Evolutionary conservation across 1,140 invertebrate genomes (phyloP).

Genomic region (Elysia chlorotica): DNA sequence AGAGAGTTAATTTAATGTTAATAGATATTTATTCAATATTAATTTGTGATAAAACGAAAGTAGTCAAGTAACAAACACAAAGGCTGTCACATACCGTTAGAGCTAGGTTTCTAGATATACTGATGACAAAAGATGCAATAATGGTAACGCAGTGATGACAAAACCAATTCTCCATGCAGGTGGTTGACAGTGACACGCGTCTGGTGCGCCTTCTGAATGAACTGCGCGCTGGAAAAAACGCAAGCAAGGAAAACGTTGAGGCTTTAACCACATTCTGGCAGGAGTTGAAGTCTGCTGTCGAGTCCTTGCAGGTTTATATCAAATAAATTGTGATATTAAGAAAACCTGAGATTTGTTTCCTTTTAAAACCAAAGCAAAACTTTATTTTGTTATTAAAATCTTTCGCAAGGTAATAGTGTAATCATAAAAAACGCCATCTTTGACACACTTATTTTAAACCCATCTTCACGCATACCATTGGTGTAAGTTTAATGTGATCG

Average conservation of each 20-base stretch:
- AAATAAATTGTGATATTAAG: too few species aligned
- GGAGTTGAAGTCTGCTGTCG: constrained; percentile 43
- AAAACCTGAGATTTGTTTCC: too few species aligned
- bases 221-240: constrained; percentile 33
- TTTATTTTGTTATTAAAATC: too few species aligned
- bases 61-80: background rate
- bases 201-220: constrained; percentile 49
- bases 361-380: too few species aligned
- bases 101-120: background rate
- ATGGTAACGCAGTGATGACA: too few species aligned
- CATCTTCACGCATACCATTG: too few species aligned
- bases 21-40: background rate
- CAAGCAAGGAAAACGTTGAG: constrained; percentile 36
- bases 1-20: background rate
- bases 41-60: background rate
- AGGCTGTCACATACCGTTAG: background rate
- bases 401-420: too few species aligned
- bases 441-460: too few species aligned
- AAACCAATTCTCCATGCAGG: too few species aligned
- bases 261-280: constrained; percentile 55
- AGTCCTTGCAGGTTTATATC: constrained; percentile 24
- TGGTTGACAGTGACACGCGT: constrained; percentile 46
- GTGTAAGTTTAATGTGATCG: too few species aligned
- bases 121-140: background rate
- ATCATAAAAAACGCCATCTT: too few species aligned